Conservation (phyloP, 2,888 invertebrate species). For the Helicoverpa assulta region DNA sequence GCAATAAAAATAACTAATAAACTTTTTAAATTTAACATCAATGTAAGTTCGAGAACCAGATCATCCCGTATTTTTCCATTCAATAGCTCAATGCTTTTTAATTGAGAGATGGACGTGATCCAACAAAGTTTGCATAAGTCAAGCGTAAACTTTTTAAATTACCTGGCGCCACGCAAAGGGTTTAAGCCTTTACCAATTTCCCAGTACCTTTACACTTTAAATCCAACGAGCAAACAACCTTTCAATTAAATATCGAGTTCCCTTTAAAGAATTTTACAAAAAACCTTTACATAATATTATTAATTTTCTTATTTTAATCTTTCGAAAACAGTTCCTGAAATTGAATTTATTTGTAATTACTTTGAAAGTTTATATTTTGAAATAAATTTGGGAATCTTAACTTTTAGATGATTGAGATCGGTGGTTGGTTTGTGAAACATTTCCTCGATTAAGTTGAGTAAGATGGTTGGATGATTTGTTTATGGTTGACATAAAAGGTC, state of each 20-base stretch:
- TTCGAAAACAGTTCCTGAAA: constrained; percentile 27
- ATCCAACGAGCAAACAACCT: constrained; percentile 29
- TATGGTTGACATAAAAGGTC: constrained; percentile 19
- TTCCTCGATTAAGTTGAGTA: constrained; percentile 25
- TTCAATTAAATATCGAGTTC: constrained; percentile 41
- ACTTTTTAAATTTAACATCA: neutral
- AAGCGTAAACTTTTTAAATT: constrained; percentile 48
- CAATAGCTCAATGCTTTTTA: constrained; percentile 23
- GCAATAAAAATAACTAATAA: neutral
- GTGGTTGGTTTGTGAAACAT: neutral
- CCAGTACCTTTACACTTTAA: constrained; percentile 18
- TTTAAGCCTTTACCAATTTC: constrained; percentile 30
- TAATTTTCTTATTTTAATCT: constrained; percentile 43
- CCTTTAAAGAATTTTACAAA: constrained; percentile 38
- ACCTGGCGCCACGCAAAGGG: constrained; percentile 21
- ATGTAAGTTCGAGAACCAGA: neutral
- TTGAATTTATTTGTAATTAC: constrained; percentile 55
- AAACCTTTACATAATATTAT: constrained; percentile 41
- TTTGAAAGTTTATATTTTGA: constrained; percentile 37
- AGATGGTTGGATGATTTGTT: constrained; percentile 27
- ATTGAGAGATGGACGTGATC: constrained; percentile 31
- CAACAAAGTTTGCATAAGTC: constrained; percentile 41
- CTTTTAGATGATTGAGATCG: constrained; percentile 29
- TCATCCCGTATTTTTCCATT: constrained; percentile 24
- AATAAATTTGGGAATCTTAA: constrained; percentile 29